These are phyloP conservation scores for Diplazon laetatorius DNA, from an alignment of 2,888 invertebrate genomes.

Conservation along the genomic window DNA sequence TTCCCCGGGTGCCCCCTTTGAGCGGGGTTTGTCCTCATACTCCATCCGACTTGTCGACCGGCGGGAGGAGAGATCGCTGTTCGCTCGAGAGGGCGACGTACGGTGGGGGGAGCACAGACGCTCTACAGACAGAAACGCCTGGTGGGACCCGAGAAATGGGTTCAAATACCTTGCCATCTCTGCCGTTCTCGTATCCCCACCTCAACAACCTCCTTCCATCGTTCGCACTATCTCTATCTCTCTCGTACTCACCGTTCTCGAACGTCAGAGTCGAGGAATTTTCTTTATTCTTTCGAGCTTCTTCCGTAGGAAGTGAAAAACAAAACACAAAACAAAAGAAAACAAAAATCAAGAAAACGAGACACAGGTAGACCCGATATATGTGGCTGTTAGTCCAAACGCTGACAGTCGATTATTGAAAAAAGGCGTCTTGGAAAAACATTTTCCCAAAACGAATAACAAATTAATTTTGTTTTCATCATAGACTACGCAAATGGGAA, in stretches of 20 bases:
- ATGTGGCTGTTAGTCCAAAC: constrained; percentile 16
- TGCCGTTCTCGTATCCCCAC: constrained; percentile 35
- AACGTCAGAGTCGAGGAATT: constrained; percentile 37
- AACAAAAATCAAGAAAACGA: constrained; percentile 7
- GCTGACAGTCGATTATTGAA: constrained; percentile 54
- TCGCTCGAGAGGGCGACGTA: no score
- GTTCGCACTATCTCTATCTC: not conserved
- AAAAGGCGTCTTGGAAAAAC: constrained; percentile 27
- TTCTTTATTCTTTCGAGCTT: constrained; percentile 31
- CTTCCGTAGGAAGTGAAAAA: not conserved
- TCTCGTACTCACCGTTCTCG: constrained; percentile 25
- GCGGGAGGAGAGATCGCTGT: constrained; percentile 46
- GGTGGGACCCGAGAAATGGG: constrained; percentile 64
- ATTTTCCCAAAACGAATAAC: constrained; percentile 20
- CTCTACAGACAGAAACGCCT: constrained; percentile 61
- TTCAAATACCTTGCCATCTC: constrained; percentile 74
- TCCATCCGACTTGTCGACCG: constrained; percentile 34
- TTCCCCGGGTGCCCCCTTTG: constrained; percentile 47
- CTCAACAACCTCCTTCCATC: constrained; percentile 17
- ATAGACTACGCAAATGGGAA: constrained; percentile 5
- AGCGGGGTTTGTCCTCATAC: constrained; percentile 58
- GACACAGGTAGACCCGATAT: constrained; percentile 11
- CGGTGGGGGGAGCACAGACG: constrained; percentile 61
- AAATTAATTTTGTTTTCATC: constrained; percentile 30
- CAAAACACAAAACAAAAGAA: not conserved